These are phyloP conservation scores for Trypoxylon attenuatum DNA, from an alignment of 2,888 invertebrate genomes.

Conservation along the genomic window DNA sequence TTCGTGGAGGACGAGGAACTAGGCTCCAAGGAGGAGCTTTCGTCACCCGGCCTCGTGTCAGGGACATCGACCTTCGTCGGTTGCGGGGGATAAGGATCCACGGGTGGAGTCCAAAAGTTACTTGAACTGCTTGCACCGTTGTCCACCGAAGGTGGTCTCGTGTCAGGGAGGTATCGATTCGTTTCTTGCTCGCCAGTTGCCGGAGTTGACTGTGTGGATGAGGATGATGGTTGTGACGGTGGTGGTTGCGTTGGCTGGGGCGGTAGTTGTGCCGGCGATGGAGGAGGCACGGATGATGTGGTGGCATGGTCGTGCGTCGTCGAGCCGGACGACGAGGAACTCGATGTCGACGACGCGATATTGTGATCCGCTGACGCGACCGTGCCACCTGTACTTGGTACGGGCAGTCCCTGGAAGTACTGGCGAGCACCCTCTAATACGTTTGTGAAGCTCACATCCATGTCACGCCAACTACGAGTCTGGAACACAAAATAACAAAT, in stretches of 20 bases:
- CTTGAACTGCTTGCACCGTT: slow-evolving; percentile 31
- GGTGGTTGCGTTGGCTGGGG: slow-evolving; percentile 32
- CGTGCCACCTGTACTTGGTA: slow-evolving; percentile 76
- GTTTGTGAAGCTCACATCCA: slow-evolving; percentile 87
- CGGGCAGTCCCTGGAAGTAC: slow-evolving; percentile 87
- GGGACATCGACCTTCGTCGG: slow-evolving; percentile 71
- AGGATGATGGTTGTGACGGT: slow-evolving; percentile 33
- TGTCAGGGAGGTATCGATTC: slow-evolving; percentile 34
- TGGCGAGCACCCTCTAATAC: slow-evolving; percentile 89
- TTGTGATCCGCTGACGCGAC: slow-evolving; percentile 59
- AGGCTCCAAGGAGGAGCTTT: slow-evolving; percentile 48
- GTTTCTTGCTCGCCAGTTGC: slow-evolving; percentile 32
- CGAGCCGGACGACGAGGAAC: slow-evolving; percentile 39
- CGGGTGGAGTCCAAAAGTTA: slow-evolving; percentile 64
- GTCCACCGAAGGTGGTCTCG: slow-evolving; percentile 49
- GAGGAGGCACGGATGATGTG: slow-evolving; percentile 29
- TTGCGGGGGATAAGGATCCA: slow-evolving; percentile 69
- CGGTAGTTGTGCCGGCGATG: slow-evolving; percentile 43
- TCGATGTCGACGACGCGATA: slow-evolving; percentile 48
- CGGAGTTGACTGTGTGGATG: neutral
- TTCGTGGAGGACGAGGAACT: slow-evolving; percentile 52
- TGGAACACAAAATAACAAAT: slow-evolving; percentile 56
- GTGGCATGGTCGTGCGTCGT: slow-evolving; percentile 49
- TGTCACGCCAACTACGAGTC: slow-evolving; percentile 77
- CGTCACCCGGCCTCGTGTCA: slow-evolving; percentile 68